Conservation (phyloP, 2,113 vertebrate genomes). For the Cephalopholis sonnerati region DNA sequence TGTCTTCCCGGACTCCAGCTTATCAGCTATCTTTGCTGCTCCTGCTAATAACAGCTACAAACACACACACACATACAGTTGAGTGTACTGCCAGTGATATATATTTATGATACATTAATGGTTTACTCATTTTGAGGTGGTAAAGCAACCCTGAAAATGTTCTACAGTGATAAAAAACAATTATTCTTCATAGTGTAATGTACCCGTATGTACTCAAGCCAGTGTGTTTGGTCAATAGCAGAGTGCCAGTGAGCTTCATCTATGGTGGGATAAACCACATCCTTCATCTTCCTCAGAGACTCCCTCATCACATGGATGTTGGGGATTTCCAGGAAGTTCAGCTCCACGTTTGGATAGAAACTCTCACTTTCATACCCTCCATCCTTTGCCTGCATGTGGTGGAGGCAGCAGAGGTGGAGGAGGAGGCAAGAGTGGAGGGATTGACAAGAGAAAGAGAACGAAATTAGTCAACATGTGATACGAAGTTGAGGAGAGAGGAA, state of each 20-base stretch:
- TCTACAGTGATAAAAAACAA: background rate
- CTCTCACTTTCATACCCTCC: slow-evolving; percentile 95
- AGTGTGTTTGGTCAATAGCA: slow-evolving; percentile 92
- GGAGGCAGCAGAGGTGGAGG: background rate
- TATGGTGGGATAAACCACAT: slow-evolving; percentile 93
- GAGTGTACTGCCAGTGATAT: too few relatives aligned
- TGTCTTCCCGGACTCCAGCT: slow-evolving; percentile 93
- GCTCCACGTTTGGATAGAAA: slow-evolving; percentile 93
- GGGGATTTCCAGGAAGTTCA: slow-evolving; percentile 95
- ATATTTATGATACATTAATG: too few relatives aligned
- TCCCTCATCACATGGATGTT: slow-evolving; percentile 99
- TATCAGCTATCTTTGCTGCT: slow-evolving; percentile 93
- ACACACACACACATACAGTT: background rate
- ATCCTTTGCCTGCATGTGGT: slow-evolving; percentile 89
- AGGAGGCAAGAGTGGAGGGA: background rate
- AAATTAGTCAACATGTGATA: background rate
- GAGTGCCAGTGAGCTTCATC: slow-evolving; percentile 94
- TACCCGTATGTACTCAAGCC: slow-evolving; percentile 97
- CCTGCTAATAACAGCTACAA: slow-evolving; percentile 91
- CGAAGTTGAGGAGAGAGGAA: background rate
- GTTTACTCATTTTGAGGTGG: background rate
- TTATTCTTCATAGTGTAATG: slow-evolving; percentile 20
- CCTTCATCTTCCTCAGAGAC: slow-evolving; percentile 95
- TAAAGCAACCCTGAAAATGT: too few relatives aligned
- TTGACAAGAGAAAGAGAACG: background rate